Conservation (phyloP, 2,797 vertebrate genomes). For the Vultur gryphus region DNA sequence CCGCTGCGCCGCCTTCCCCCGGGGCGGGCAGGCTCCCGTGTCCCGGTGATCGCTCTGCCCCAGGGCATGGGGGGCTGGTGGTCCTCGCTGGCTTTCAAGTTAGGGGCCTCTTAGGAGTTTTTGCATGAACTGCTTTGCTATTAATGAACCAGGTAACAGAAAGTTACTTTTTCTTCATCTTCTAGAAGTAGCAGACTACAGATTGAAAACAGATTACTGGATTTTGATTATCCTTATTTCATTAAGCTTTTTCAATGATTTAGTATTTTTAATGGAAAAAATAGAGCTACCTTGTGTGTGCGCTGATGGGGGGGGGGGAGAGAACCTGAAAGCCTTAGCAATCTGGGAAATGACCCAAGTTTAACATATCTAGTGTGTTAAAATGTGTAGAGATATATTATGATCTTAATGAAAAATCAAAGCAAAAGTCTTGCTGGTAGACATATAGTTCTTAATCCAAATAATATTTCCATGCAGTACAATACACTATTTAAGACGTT, state of each 20-base stretch:
- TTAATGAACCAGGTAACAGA: not conserved
- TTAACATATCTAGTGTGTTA: not conserved
- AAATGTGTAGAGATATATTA: not conserved
- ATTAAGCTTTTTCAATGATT: not conserved
- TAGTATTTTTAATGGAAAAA: not conserved
- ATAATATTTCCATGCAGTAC: not conserved
- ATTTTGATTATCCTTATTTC: not conserved
- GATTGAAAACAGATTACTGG: not conserved
- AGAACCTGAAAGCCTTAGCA: not conserved
- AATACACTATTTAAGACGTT: not conserved
- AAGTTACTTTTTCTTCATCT: not conserved
- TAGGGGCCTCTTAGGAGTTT: accelerated
- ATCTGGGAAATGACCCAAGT: not conserved
- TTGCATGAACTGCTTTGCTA: not conserved
- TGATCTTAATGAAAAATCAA: not conserved
- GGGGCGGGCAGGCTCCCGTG: no score
- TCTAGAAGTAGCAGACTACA: not conserved
- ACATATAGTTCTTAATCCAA: not conserved
- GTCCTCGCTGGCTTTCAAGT: no score
- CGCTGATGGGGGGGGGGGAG: not conserved
- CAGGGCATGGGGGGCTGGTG: accelerated
- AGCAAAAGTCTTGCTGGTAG: not conserved
- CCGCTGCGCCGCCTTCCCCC: not conserved
- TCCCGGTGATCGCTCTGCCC: no score
- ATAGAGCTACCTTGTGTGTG: not conserved